Evolutionary conservation across 2,113 vertebrate species (phyloP).

Genomic region (Tyrannus savana): DNA sequence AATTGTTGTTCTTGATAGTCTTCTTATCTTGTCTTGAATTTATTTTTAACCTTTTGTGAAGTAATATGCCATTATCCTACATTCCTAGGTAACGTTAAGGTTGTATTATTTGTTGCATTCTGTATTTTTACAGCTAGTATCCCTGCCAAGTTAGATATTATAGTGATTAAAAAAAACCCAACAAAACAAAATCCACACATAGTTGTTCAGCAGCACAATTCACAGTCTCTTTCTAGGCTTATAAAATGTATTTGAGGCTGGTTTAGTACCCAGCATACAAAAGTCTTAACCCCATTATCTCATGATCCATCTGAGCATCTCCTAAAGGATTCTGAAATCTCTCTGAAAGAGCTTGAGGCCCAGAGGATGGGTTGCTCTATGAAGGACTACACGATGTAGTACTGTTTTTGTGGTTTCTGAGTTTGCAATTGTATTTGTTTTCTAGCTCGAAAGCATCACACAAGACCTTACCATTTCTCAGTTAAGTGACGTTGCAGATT

Average conservation of each 20-base stretch:
- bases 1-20: background rate
- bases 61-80: background rate
- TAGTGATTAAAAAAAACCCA: background rate
- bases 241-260: background rate
- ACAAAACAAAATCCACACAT: background rate
- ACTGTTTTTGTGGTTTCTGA: background rate
- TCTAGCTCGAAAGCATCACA: constrained; percentile 85
- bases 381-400: background rate
- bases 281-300: background rate
- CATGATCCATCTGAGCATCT: background rate
- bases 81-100: background rate
- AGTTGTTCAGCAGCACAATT: background rate
- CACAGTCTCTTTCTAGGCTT: background rate
- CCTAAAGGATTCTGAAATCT: background rate
- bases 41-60: background rate
- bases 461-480: constrained; percentile 90
- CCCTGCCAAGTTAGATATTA: background rate
- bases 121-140: background rate
- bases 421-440: constrained; percentile 10
- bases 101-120: background rate
- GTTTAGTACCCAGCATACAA: background rate
- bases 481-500: constrained; percentile 85
- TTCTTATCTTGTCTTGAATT: background rate
- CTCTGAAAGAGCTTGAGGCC: background rate
- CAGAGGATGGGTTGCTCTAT: background rate